A percentile compares a stretch with the other conserved stretches of the same genome.
Evolutionary conservation across 2,797 vertebrate genomes (phyloP).

Genomic region (Arnoldichthys spilopterus): DNA sequence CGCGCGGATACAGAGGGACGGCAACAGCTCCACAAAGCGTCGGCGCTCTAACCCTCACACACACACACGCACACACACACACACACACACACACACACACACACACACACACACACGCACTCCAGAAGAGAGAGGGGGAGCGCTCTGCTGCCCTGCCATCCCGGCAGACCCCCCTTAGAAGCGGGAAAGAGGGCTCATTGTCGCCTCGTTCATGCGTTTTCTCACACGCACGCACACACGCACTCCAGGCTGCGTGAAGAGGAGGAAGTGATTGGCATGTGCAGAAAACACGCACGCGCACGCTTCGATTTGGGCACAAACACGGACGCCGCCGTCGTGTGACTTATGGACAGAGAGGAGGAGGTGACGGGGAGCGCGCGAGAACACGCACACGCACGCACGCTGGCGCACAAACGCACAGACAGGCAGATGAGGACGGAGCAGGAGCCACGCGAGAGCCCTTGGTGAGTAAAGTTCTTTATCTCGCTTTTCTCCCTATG

Average conservation of each 20-base stretch:
- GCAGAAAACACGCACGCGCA: not conserved
- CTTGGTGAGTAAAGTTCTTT: slow-evolving; percentile 53
- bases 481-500: not conserved
- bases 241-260: slow-evolving; percentile 1
- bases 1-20: slow-evolving; percentile 3
- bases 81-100: slow-evolving; percentile 24
- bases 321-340: slow-evolving; percentile 32
- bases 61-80: not conserved
- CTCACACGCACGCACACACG: not conserved
- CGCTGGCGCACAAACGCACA: slow-evolving; percentile 12
- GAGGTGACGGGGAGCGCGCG: slow-evolving; percentile 34
- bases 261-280: slow-evolving; percentile 41
- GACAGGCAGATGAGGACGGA: slow-evolving; percentile 50
- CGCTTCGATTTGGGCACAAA: slow-evolving; percentile 27
- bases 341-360: slow-evolving; percentile 55
- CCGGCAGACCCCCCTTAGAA: not conserved
- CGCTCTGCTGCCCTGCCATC: not conserved
- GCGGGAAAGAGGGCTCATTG: not conserved
- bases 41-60: not conserved
- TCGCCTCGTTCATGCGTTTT: not conserved
- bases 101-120: not conserved
- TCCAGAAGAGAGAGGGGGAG: not conserved
- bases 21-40: slow-evolving; percentile 21
- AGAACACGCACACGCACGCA: slow-evolving; percentile 22
- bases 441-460: slow-evolving; percentile 42